Evolutionary conservation across 2,113 vertebrate species (phyloP).

Genomic region (Sinocyclocheilus grahami): DNA sequence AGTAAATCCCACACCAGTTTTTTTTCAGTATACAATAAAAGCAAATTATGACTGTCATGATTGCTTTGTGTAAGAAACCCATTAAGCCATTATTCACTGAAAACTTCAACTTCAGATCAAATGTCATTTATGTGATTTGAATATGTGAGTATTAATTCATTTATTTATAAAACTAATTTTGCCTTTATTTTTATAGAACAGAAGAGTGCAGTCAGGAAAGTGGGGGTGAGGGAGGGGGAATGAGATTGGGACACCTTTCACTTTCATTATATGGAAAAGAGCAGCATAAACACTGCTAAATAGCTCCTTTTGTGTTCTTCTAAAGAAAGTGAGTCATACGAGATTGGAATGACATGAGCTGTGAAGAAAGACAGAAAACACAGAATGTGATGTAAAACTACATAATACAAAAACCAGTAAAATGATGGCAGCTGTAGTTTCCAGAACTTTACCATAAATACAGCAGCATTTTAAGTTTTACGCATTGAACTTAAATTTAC

Average conservation of each 20-base stretch:
- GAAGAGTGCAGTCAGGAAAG: background rate
- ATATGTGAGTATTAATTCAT: background rate
- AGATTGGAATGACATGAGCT: background rate
- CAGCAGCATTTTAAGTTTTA: too few relatives aligned
- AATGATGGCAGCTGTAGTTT: too few relatives aligned
- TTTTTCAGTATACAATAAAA: too few relatives aligned
- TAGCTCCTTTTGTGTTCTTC: background rate
- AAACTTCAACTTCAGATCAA: background rate
- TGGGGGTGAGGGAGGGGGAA: background rate
- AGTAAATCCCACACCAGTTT: too few relatives aligned
- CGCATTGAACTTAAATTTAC: background rate
- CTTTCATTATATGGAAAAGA: background rate
- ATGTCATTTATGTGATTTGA: background rate
- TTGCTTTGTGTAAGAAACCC: background rate
- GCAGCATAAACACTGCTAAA: background rate
- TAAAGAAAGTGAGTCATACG: background rate
- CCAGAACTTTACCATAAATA: too few relatives aligned
- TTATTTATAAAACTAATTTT: background rate
- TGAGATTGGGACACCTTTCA: background rate
- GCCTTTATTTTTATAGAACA: background rate
- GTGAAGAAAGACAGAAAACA: background rate
- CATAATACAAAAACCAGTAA: too few relatives aligned
- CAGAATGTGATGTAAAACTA: too few relatives aligned
- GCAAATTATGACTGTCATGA: background rate
- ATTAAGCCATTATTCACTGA: background rate